A percentile compares a stretch with the other conserved stretches of the same genome.
phyloP scores from a whole-genome alignment of 2,888 invertebrate genomes.

The Ferdinandea cuprea region DNA sequence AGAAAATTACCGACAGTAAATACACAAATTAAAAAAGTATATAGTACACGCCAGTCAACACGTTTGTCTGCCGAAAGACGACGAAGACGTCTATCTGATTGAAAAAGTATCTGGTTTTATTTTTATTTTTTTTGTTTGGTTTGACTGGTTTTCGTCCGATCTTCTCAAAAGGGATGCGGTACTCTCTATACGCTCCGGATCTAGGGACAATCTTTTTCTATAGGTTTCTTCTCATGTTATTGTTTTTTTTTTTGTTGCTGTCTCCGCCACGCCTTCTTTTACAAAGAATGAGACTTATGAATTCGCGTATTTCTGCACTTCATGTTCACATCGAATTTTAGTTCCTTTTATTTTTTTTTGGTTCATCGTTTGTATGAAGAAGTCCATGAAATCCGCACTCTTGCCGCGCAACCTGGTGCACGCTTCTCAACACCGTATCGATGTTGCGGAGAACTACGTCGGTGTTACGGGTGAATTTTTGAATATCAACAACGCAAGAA shows the following conservation, averaged over 20 bases:
- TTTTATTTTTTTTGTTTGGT: constrained; percentile 4
- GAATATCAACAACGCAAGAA: constrained; percentile 61
- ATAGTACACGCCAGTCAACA: constrained; percentile 59
- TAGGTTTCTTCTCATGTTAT: background rate
- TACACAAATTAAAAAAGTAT: constrained; percentile 58
- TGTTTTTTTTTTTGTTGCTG: constrained; percentile 26
- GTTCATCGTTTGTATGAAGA: constrained; percentile 33
- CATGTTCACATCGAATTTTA: constrained; percentile 16
- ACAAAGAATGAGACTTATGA: constrained; percentile 68
- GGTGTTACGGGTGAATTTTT: constrained; percentile 41
- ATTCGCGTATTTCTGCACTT: constrained; percentile 43
- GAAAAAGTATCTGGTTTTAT: constrained; percentile 34
- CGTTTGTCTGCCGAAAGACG: constrained; percentile 56
- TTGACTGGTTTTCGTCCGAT: too few species aligned
- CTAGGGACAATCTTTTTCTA: constrained; percentile 37
- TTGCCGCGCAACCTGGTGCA: constrained; percentile 48
- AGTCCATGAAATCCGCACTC: constrained; percentile 52
- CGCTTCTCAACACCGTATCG: constrained; percentile 41
- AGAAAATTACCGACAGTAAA: constrained; percentile 22
- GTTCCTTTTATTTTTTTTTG: background rate
- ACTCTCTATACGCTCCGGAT: constrained; percentile 27
- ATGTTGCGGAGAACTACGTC: constrained; percentile 24
- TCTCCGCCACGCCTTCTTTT: constrained; percentile 62
- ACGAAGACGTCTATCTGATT: constrained; percentile 68
- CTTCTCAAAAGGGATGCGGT: constrained; percentile 42